phyloP scores from a whole-genome alignment of 2,888 invertebrate species.

The Heteromyza rotundicornis region DNA sequence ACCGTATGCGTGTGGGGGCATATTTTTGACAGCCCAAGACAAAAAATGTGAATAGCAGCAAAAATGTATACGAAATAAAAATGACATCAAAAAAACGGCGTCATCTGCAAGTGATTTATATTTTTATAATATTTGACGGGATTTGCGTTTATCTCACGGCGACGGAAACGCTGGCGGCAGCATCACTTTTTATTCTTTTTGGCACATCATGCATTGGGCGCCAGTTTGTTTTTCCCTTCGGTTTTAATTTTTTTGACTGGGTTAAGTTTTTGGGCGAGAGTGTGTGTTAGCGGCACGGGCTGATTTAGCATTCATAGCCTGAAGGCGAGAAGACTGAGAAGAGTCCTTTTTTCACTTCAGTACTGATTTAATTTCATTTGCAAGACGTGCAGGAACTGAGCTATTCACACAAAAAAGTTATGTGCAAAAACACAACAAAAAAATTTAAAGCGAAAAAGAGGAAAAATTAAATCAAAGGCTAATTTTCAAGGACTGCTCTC shows the following conservation, averaged over 20 bases:
- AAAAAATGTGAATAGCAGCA: background rate
- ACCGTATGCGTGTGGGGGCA: background rate
- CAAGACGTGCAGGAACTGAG: background rate
- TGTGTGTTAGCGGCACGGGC: background rate
- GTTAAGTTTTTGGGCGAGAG: too few species aligned
- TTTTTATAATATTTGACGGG: slow-evolving; percentile 41
- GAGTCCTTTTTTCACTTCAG: background rate
- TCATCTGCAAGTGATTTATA: slow-evolving; percentile 51
- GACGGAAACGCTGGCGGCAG: slow-evolving; percentile 12
- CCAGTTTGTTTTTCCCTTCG: background rate
- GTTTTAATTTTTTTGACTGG: background rate
- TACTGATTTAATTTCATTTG: slow-evolving; percentile 4
- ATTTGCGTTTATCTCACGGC: slow-evolving; percentile 5
- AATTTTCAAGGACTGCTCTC: background rate
- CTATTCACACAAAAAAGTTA: background rate
- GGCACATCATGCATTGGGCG: slow-evolving; percentile 16
- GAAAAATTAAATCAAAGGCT: background rate
- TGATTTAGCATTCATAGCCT: background rate
- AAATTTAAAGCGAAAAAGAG: too few species aligned
- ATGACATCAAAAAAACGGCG: slow-evolving; percentile 43
- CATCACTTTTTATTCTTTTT: slow-evolving; percentile 12
- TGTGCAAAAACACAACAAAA: too few species aligned
- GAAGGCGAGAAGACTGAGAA: background rate
- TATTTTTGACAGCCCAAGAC: background rate
- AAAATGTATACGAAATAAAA: too few species aligned